Base-by-base conservation (phyloP, 2,888 invertebrate genomes). In the Poecilobothrus nobilitatus region DNA sequence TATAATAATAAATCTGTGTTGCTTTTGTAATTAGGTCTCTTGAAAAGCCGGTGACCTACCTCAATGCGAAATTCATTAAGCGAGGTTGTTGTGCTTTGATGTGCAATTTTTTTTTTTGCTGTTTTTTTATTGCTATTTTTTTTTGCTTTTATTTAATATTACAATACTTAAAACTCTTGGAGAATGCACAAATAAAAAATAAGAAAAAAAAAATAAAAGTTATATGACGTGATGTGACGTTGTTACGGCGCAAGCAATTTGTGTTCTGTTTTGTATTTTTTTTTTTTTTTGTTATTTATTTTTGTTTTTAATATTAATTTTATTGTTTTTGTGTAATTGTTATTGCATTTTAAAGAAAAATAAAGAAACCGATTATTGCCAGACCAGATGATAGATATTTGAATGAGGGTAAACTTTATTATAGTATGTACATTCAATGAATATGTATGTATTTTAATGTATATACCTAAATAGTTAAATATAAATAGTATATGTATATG, bases 21-120 rank as follows among this genome's bases (percentile, higher is more conserved):
- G 53, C 53, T 53, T 9, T 53, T 53, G 22, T 63, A 63, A 63
- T 63, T 63, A 63, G 63, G 63, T 63, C 63, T 63, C 63, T 53
- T 63, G 63, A 63, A 63, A 63, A 63, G 63, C 63, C 27, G 63
- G 63, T 63, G 63, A 63, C 63, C 63, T 63, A 63, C 63, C 63
- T 63, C 63, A 63, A 63, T 63, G 63, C 27, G 27, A 63, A 63
- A 27, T 63, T 27, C 53, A 53, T 53, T 53, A 53, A 53, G 53
- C 53, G 53, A 53, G 53, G 53, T 53, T 53, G 53, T 53, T 53
- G 53, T 53, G 53, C 53, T 53, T 53, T 53, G 53, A 53, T 53
- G 53, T 53, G 63, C 63, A 63, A 63, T 63, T 27, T 63, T 33
- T 63, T 63, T 27, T 63, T 63, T 18, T 63, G 21, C 9, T 22